These are phyloP conservation scores for Siniperca undulata DNA, from an alignment of 2,797 vertebrate species.

Conservation along the genomic window DNA sequence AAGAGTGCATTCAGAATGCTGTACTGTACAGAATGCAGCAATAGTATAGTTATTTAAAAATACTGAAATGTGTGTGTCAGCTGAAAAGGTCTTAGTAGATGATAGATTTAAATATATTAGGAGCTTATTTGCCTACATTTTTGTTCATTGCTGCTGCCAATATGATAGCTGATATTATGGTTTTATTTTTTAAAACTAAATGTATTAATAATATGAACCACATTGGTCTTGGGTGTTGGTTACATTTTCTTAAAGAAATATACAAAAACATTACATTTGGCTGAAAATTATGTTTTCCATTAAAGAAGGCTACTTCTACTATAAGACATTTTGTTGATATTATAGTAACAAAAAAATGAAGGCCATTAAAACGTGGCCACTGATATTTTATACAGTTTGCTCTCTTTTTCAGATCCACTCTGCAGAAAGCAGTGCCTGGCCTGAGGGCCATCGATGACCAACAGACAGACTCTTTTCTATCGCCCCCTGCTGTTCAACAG, in stretches of 20 bases:
- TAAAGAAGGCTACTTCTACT: not conserved
- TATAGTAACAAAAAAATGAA: not conserved
- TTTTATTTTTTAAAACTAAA: not conserved
- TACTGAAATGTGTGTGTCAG: not conserved
- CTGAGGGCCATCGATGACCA: conserved; percentile 85
- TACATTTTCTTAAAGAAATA: not conserved
- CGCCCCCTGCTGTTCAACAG: conserved; percentile 60
- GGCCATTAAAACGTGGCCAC: not conserved
- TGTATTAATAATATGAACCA: not conserved
- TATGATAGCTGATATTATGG: not conserved
- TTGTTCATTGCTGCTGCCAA: not conserved
- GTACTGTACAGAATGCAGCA: not conserved
- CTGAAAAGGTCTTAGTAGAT: not conserved
- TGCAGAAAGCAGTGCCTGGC: conserved; percentile 83
- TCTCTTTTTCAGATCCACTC: conserved; percentile 76
- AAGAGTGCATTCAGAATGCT: not conserved
- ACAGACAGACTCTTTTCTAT: conserved; percentile 60
- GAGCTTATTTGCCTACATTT: not conserved
- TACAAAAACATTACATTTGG: not conserved
- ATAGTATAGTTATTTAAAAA: not conserved
- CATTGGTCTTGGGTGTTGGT: not conserved
- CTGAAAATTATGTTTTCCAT: not conserved
- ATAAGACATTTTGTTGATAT: not conserved
- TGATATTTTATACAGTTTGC: conserved; percentile 3
- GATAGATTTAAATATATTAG: not conserved